Evolutionary conservation across 2,797 vertebrate species (phyloP), one percentile per base, ranked within the genome.

Genomic region (Octomys mimax): DNA sequence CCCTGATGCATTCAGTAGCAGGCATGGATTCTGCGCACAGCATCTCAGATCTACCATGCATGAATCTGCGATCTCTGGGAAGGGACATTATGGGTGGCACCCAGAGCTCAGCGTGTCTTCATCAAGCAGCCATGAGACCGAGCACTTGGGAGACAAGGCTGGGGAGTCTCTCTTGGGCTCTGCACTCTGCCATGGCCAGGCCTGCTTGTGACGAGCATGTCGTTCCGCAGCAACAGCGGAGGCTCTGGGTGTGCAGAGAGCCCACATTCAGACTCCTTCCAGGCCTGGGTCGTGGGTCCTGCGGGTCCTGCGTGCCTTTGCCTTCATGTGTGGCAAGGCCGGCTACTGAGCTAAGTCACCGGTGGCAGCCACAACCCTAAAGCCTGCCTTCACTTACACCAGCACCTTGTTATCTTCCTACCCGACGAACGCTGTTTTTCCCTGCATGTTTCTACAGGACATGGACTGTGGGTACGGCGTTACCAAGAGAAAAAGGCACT

Each of bases 401-500:
- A 49, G 68, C 84, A 39, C 66, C 0, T 39, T 97, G 39, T 54
- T 62, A 7, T 9, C 46, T 89, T 96, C 66, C 89, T 12, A 0
- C 6, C 89, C 77, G 95, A 78, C 77, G 5, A 93, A 68, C n/a
- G 54, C 59, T 1, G 0, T 21, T 71, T 97, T 31, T 97, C 75
- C 97, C 96, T 80, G 62, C 73, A 96, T 39, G 57, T 28, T 83
- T 87, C 78, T 92, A 2, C 98, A 99, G 99, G 99, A 98, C 99
- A 99, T 1, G 99, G 99, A 70, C 95, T 99, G 77, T 99, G 99
- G 99, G 98, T 99, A 91, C 99, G 98, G 98, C 99, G 99, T 61
- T 99, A 99, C 18, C 99, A 99, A 96, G 99, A 99, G 96, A 99
- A 99, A 75, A 98, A 98, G 84, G 99, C 99, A 0, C 98, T 99